Evolutionary conservation across 2,113 vertebrate genomes (phyloP).

Genomic region (Addax nasomaculatus): DNA sequence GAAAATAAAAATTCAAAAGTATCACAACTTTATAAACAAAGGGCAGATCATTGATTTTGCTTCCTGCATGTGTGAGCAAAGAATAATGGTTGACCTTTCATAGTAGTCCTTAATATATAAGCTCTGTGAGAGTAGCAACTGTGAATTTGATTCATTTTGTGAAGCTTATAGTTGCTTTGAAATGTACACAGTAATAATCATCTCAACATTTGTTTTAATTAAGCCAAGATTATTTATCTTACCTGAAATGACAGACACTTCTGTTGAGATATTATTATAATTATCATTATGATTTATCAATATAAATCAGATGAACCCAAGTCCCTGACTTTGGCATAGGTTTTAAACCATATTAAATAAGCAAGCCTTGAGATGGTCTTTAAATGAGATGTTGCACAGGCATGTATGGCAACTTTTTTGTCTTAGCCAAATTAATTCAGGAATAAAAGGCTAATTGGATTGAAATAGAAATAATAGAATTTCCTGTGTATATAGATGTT

Average conservation of each 20-base stretch:
- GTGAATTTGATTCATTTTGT: slow-evolving; percentile 64
- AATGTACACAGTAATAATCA: slow-evolving; percentile 69
- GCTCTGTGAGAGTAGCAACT: slow-evolving; percentile 38
- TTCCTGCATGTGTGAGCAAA: not conserved
- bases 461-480: not conserved
- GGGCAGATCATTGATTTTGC: slow-evolving; percentile 23
- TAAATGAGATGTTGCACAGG: not conserved
- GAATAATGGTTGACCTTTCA: slow-evolving; percentile 57
- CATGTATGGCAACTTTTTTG: not conserved
- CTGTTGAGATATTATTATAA: slow-evolving; percentile 53
- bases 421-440: not conserved
- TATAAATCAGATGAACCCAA: slow-evolving; percentile 41
- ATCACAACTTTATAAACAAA: slow-evolving; percentile 58
- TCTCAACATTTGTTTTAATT: slow-evolving; percentile 69
- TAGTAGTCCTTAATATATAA: slow-evolving; percentile 44
- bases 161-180: slow-evolving; percentile 63
- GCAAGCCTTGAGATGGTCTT: not conserved
- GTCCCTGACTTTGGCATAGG: not conserved
- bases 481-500: not conserved
- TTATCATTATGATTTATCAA: slow-evolving; percentile 49
- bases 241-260: slow-evolving; percentile 54
- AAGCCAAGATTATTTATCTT: slow-evolving; percentile 62
- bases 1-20: slow-evolving; percentile 46
- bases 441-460: not conserved
- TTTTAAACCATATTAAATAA: slow-evolving; percentile 48